These are phyloP conservation scores for Cetoscarus ocellatus DNA, from an alignment of 2,797 vertebrate species.

Conservation along the genomic window DNA sequence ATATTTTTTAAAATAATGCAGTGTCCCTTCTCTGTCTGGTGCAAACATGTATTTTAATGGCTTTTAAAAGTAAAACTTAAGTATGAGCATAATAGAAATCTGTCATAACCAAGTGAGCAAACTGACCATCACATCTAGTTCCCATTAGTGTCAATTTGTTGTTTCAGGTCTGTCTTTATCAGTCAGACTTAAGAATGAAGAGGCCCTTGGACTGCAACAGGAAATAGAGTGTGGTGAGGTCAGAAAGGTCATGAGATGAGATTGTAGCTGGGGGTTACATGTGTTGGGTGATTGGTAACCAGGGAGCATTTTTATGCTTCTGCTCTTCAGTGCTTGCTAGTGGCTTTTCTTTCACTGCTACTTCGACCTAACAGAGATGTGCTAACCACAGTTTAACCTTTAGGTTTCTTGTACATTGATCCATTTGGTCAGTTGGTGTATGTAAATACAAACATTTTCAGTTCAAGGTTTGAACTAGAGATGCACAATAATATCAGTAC, in stretches of 20 bases:
- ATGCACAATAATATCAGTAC: no score
- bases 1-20: no score
- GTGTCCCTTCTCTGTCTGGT: no score
- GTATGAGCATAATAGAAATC: no score
- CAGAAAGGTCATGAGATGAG: slow-evolving; percentile 60
- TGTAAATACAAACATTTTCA: no score
- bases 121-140: no score
- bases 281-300: slow-evolving; percentile 44
- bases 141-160: no score
- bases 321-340: slow-evolving; percentile 13
- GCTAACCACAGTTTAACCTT: neutral
- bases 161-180: slow-evolving; percentile 29
- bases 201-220: slow-evolving; percentile 50
- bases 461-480: no score
- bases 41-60: no score
- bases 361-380: neutral
- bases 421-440: no score
- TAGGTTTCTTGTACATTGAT: slow-evolving; percentile 1
- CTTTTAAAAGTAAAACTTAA: no score
- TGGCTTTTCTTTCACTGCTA: slow-evolving; percentile 16
- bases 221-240: slow-evolving; percentile 70
- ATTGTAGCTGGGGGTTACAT: slow-evolving; percentile 36
- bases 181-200: slow-evolving; percentile 41
- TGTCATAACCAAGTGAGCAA: no score
- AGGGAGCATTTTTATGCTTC: slow-evolving; percentile 16